Conservation (phyloP, 1,140 invertebrate genomes). For the Hormaphis cornu region DNA sequence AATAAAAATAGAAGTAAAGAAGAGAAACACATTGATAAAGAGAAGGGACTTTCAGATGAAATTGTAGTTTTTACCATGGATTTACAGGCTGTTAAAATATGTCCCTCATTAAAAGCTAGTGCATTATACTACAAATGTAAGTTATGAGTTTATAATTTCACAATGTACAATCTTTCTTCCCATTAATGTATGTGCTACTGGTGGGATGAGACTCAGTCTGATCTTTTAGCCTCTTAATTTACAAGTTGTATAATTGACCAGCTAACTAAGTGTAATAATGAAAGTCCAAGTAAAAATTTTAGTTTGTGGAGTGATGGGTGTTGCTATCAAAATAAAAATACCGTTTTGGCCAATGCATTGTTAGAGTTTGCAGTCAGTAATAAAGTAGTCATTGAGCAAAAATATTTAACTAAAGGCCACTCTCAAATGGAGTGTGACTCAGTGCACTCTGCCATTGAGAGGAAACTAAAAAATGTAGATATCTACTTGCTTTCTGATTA, state of each 20-base stretch:
- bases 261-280: background rate
- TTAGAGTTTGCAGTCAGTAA: conserved; percentile 32
- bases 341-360: conserved; percentile 38
- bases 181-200: conserved; percentile 41
- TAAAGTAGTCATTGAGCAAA: conserved; percentile 38
- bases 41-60: background rate
- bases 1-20: background rate
- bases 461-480: conserved; percentile 22
- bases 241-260: conserved; percentile 35
- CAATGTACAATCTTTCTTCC: conserved; percentile 42
- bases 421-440: conserved; percentile 41
- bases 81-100: background rate
- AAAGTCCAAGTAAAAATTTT: conserved; percentile 19
- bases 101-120: background rate
- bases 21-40: background rate
- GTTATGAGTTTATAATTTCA: conserved; percentile 44
- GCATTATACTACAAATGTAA: conserved; percentile 39
- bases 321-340: conserved; percentile 39
- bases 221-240: conserved; percentile 43
- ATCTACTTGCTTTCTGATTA: background rate
- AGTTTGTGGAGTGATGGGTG: conserved; percentile 39
- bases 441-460: conserved; percentile 36
- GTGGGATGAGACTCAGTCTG: conserved; percentile 43
- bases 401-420: conserved; percentile 40
- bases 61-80: background rate